These are phyloP conservation scores for Loriculus beryllinus DNA, from an alignment of 2,797 vertebrate genomes.

Conservation along the genomic window DNA sequence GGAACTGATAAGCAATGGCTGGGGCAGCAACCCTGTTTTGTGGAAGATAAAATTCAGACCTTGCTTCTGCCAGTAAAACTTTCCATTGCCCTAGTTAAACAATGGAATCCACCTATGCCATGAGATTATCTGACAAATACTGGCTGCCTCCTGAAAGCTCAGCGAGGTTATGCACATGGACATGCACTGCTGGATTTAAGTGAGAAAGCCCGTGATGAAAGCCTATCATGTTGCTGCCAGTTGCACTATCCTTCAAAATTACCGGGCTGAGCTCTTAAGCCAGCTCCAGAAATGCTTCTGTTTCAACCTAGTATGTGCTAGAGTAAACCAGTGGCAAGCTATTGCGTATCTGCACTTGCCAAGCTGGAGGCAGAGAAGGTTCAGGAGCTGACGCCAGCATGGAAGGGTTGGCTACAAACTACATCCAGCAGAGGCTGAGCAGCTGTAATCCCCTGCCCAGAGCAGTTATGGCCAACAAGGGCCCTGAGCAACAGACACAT, in stretches of 20 bases:
- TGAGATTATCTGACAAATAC: not conserved
- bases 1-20: not conserved
- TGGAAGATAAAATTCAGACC: not conserved
- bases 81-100: not conserved
- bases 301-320: not conserved
- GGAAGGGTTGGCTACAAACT: fast-evolving
- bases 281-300: not conserved
- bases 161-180: fast-evolving
- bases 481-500: not conserved
- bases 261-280: fast-evolving
- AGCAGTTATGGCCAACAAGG: fast-evolving
- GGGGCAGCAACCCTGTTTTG: not conserved
- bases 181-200: not conserved
- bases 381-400: fast-evolving
- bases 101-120: not conserved
- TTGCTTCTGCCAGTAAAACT: not conserved
- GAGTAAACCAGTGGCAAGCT: not conserved
- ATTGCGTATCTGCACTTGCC: not conserved
- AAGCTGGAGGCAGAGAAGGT: not conserved
- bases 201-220: not conserved
- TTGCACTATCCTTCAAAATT: not conserved
- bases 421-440: not conserved
- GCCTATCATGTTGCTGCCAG: not conserved
- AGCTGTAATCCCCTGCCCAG: not conserved
- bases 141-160: not conserved